A percentile compares a stretch with the other conserved stretches of the same genome.
These are phyloP conservation scores for Callopanchax toddi DNA, from an alignment of 2,113 vertebrate genomes.

Conservation along the genomic window DNA sequence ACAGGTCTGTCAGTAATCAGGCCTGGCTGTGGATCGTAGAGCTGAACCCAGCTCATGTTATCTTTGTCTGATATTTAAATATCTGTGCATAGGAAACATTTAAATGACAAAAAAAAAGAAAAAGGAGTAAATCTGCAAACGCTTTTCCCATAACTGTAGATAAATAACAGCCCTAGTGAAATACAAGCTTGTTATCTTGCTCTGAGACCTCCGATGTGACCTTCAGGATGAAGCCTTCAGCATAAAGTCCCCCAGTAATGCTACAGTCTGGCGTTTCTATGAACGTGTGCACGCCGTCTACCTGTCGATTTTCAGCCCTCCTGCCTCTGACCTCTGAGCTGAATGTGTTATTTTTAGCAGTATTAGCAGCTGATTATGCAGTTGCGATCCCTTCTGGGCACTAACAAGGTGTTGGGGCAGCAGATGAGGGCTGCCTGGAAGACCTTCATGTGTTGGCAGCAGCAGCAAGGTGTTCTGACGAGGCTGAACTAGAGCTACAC, in stretches of 20 bases:
- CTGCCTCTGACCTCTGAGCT: conserved; percentile 41
- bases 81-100: too few species aligned
- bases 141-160: too few species aligned
- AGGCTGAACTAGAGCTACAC: conserved; percentile 23
- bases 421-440: conserved; percentile 47
- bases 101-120: too few species aligned
- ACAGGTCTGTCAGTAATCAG: too few species aligned
- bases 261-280: conserved; percentile 1
- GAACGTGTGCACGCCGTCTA: conserved; percentile 14
- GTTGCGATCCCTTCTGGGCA: conserved; percentile 26
- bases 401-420: conserved; percentile 64
- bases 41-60: too few species aligned
- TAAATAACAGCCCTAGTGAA: background rate
- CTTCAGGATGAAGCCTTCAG: conserved; percentile 16
- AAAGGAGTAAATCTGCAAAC: too few species aligned
- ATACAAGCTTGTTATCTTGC: background rate
- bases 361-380: conserved; percentile 62
- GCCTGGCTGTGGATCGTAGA: too few species aligned
- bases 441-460: conserved; percentile 53
- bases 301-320: conserved; percentile 30
- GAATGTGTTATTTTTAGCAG: conserved; percentile 56
- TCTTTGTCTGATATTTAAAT: too few species aligned
- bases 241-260: background rate
- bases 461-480: conserved; percentile 46
- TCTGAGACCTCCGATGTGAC: conserved; percentile 24